These are phyloP conservation scores for Catostylus mosaicus DNA, from an alignment of 30 jellyfish, hydroid and myxozoan genomes.

Conservation along the genomic window DNA sequence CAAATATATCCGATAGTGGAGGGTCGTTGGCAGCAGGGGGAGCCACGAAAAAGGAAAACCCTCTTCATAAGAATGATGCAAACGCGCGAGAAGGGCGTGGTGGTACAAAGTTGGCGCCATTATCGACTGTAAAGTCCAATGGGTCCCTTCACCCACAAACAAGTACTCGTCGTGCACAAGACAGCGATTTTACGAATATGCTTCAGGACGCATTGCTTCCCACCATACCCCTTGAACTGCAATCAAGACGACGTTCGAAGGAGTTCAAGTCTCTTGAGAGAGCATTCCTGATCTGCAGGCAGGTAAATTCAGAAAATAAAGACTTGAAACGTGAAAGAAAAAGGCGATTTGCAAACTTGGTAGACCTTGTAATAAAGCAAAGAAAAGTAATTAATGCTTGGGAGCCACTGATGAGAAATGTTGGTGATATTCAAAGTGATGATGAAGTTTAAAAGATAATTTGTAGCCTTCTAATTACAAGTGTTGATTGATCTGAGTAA, in stretches of 20 bases:
- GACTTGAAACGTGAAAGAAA: slow-evolving; percentile 48
- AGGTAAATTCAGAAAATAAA: slow-evolving; percentile 24
- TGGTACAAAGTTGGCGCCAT: not conserved
- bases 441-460: slow-evolving; percentile 35
- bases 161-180: not conserved
- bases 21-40: not conserved
- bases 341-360: slow-evolving; percentile 59
- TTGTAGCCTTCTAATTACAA: too few species aligned
- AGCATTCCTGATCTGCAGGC: slow-evolving; percentile 48
- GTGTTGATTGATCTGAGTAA: not conserved
- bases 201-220: slow-evolving; percentile 39
- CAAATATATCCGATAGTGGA: not conserved
- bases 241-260: slow-evolving; percentile 14
- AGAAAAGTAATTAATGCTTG: slow-evolving; percentile 60
- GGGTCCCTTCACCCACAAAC: not conserved
- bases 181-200: not conserved
- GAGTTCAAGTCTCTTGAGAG: slow-evolving; percentile 19
- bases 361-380: slow-evolving; percentile 45
- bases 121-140: not conserved
- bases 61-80: not conserved
- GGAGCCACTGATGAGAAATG: slow-evolving; percentile 56
- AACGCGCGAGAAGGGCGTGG: not conserved
- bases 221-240: slow-evolving; percentile 34
- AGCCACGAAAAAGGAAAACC: not conserved
- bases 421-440: slow-evolving; percentile 70